Evolutionary conservation across 2,888 invertebrate species (phyloP).

Genomic region (Phyllotreta cruciferae): DNA sequence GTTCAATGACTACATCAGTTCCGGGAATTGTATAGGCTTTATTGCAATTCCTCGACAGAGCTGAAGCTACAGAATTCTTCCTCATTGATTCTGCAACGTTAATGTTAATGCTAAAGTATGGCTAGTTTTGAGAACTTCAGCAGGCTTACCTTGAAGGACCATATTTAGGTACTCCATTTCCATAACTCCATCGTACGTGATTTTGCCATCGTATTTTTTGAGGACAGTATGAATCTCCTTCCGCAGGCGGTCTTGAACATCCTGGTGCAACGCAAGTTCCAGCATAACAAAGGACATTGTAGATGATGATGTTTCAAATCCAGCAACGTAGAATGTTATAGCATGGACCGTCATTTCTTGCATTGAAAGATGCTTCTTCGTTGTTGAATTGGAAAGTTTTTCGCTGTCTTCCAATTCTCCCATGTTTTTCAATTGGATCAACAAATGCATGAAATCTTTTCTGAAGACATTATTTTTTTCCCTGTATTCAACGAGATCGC

Average conservation of each 20-base stretch:
- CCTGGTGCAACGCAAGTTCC: constrained; percentile 41
- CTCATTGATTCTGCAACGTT: constrained; percentile 60
- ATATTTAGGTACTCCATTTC: constrained; percentile 56
- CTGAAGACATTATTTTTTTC: constrained; percentile 59
- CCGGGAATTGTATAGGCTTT: constrained; percentile 56
- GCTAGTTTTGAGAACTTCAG: neutral
- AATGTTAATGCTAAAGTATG: constrained; percentile 1
- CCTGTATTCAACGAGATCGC: constrained; percentile 59
- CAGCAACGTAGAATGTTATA: constrained; percentile 45
- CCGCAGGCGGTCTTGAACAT: constrained; percentile 44
- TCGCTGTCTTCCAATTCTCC: neutral
- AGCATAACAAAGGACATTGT: constrained; percentile 46
- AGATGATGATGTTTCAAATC: constrained; percentile 47
- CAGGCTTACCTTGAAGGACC: constrained; percentile 55
- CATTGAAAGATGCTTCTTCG: constrained; percentile 18
- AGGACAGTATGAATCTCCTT: constrained; percentile 40
- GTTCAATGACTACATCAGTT: constrained; percentile 34
- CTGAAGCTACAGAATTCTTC: constrained; percentile 61
- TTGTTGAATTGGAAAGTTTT: neutral
- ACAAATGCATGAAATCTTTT: constrained; percentile 65
- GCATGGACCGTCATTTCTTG: constrained; percentile 37
- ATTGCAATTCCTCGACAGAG: constrained; percentile 62
- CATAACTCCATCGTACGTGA: constrained; percentile 44
- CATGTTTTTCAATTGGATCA: constrained; percentile 58
- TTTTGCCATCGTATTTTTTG: constrained; percentile 35